Evolutionary conservation across 1,140 invertebrate species (phyloP), one percentile per base, ranked within the genome.

Genomic region (Centruroides sculpturatus): DNA sequence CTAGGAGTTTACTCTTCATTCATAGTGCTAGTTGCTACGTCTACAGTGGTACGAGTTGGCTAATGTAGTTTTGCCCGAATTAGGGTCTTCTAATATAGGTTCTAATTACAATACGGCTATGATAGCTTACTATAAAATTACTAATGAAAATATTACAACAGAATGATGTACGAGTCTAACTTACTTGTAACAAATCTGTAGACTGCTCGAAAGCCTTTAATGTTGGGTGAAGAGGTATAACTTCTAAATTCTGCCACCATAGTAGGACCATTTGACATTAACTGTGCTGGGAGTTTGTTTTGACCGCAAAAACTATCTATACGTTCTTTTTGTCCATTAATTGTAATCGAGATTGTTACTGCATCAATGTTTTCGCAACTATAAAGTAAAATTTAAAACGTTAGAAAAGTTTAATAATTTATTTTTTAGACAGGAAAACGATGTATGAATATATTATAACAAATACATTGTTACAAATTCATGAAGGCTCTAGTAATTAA

Each of bases 131-230:
- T 23, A 23, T 23, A 23, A 23, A 23, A 23, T 23, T 23, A 23
- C 23, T 23, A 23, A 23, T 23, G 23, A 23, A 2, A 2, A 2
- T 23, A 0, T 23, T 23, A 23, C 23, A 23, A 23, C 2, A 23
- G 23, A 23, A 23, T 23, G 23, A 23, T 23, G 23, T 23, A 23
- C 41, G 94, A 62, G 47, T n/a, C 35, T 23, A 10, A 80, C 82
- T 83, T 78, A 92, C 90, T 89, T 80, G 87, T 86, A 35, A 85
- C 83, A 75, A 93, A 93, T 61, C 79, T 82, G 74, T 89, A 93
- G 35, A 82, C 82, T 51, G 89, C 87, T 70, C 86, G 85, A 74
- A 92, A 93, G 57, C 89, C 89, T 70, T 82, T 80, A 49, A 82
- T 77, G 69, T 64, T 60, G 35, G 59, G 66, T 13, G 63, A 55